phyloP scores from a whole-genome alignment of 2,113 vertebrate species.

The Trochalopteron elliotii region DNA sequence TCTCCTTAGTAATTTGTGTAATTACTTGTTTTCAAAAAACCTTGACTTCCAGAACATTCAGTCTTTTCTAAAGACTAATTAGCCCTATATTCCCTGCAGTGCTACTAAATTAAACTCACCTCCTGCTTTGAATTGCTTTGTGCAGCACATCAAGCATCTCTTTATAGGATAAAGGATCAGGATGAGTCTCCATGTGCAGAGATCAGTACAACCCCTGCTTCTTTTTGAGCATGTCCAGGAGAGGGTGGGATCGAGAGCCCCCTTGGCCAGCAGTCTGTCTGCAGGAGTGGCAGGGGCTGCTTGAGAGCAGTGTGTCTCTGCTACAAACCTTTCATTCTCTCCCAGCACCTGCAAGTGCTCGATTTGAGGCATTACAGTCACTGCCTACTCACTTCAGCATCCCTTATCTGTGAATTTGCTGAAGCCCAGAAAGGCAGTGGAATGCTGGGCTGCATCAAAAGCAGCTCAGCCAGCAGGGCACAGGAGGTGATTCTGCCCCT shows the following conservation, averaged over 20 bases:
- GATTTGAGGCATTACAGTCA: accelerated
- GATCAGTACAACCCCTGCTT: not conserved
- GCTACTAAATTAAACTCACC: not conserved
- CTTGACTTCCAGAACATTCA: not conserved
- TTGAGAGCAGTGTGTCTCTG: not conserved
- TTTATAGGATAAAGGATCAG: not conserved
- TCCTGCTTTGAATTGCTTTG: not conserved
- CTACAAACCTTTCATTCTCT: accelerated
- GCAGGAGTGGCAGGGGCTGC: not conserved
- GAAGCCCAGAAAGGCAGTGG: not conserved
- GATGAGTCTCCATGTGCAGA: not conserved
- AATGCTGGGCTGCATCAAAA: not conserved
- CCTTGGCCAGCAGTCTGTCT: not conserved
- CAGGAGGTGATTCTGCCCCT: not conserved
- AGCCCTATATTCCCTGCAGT: not conserved
- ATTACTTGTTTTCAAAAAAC: not conserved
- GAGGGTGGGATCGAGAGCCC: not conserved
- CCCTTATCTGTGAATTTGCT: accelerated
- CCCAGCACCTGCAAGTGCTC: not conserved
- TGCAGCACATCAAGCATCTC: not conserved
- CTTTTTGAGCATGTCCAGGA: not conserved
- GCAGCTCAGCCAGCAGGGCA: not conserved
- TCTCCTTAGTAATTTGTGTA: not conserved
- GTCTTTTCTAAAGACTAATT: not conserved
- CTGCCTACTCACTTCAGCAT: not conserved